Percentiles rank a stretch among this genome's conserved stretches.
Conservation (phyloP, 2,888 invertebrate genomes). For the Cactoblastis cactorum region DNA sequence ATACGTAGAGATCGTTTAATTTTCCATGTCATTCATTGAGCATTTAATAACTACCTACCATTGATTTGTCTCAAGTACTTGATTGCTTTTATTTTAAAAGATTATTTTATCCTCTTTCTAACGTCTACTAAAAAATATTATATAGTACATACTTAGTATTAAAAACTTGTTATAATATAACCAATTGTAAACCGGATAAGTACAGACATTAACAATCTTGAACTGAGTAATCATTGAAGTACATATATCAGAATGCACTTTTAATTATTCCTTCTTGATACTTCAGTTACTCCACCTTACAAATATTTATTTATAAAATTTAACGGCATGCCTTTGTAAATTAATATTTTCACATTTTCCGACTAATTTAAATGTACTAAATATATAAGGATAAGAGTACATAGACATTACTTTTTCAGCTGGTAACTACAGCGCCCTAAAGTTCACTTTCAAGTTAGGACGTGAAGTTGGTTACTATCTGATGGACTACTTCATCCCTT, state of each 20-base stretch:
- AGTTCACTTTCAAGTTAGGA: conserved; percentile 10
- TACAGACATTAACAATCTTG: neutral
- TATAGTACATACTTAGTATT: neutral
- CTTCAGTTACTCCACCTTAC: too few relatives aligned
- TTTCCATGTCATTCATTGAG: neutral
- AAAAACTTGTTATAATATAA: neutral
- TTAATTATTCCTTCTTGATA: too few relatives aligned
- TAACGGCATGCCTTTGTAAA: neutral
- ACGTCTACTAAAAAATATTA: neutral
- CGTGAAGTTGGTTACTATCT: conserved; percentile 92
- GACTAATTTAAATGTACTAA: neutral
- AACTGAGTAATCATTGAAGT: too few relatives aligned
- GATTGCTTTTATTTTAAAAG: neutral
- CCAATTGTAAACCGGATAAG: too few relatives aligned
- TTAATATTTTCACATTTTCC: neutral
- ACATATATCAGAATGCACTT: too few relatives aligned
- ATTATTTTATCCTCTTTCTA: neutral
- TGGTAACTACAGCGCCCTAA: conserved; percentile 79
- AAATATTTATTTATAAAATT: neutral
- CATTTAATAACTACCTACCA: neutral
- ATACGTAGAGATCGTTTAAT: too few relatives aligned
- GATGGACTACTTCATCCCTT: conserved; percentile 93
- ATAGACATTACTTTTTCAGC: conserved; percentile 70
- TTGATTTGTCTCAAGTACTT: neutral
- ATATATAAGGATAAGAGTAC: neutral